phyloP scores from a whole-genome alignment of 2,797 vertebrate species.

The Microtus agrestis region DNA sequence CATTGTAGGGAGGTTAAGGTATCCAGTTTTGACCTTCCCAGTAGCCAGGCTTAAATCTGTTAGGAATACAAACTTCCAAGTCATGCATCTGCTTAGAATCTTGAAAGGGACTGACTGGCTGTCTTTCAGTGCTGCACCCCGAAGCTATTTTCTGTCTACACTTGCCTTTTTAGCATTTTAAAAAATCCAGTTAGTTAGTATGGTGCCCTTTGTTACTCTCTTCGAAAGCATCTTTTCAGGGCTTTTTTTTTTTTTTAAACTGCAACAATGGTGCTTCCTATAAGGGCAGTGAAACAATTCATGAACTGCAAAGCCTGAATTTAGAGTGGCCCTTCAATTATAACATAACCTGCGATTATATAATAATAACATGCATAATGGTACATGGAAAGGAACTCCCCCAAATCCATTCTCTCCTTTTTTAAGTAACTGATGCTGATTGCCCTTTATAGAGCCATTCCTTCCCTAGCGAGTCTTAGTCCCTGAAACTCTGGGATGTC shows the following conservation, averaged over 20 bases:
- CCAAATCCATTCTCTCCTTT: neutral
- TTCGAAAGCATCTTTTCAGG: neutral
- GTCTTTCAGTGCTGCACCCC: neutral
- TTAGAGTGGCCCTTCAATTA: neutral
- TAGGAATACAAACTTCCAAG: neutral
- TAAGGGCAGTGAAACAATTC: neutral
- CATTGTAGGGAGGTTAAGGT: neutral
- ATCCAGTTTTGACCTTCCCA: no score
- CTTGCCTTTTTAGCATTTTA: no score
- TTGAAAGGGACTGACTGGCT: no score
- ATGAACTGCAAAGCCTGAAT: neutral
- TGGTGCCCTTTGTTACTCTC: neutral
- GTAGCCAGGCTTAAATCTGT: neutral
- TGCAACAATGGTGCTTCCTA: accelerated
- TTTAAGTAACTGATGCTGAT: neutral
- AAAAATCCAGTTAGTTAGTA: neutral
- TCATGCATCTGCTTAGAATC: neutral
- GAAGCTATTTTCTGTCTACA: neutral
- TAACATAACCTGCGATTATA: neutral
- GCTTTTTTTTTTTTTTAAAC: neutral
- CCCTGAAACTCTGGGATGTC: neutral
- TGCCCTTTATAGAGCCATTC: neutral
- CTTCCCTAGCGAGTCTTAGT: neutral
- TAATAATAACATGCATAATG: neutral
- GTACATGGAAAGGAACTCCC: neutral